Evolutionary conservation across 2,888 invertebrate species (phyloP), one percentile per base, ranked within the genome.

Genomic region (Cetonia aurata): DNA sequence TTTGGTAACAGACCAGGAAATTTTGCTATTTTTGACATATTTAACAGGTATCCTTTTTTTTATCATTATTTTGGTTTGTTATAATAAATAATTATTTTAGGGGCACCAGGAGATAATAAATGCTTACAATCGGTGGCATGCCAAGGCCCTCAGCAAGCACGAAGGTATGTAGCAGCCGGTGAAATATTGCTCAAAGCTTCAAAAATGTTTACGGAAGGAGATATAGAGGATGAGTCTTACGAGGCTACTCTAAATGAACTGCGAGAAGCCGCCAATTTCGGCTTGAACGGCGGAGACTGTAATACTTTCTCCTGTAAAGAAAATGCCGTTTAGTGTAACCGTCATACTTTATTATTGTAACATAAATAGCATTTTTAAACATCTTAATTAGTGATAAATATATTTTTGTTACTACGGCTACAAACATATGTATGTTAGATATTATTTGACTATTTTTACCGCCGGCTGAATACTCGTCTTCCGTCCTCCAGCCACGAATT

Each of bases 51-150:
- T n/a, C n/a, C 31, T 12, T 9, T 13, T 60, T 4, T 60, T 13
- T 9, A 50, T 25, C n/a, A 15, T 13, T 25, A 19, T 10, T 15
- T 50, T 48, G 3, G 48, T 6, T 8, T n/a, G 13, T n/a, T 6
- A n/a, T 15, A 48, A 48, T 13, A 48, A 6, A 48, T 6, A n/a
- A 48, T 67, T 44, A 15, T 53, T 71, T 60, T 60, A 77, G 91
- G 91, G 48, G 88, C 90, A 78, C 89, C 86, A 41, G 89, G 89
- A 44, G 88, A 91, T 77, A 91, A 89, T 80, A 88, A 89, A 50
- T 95, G 95, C 79, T 85, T 95, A 37, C 91, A 93, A 80, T 88
- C 90, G 60, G 88, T 94, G 1, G 91, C 94, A 8, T 96, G 95
- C 79, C 89, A 90, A 79, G 89, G 89, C 74, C 94, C 94, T 0